Base-by-base conservation (phyloP, 2,797 vertebrate species). In the Thalassophryne amazonica region DNA sequence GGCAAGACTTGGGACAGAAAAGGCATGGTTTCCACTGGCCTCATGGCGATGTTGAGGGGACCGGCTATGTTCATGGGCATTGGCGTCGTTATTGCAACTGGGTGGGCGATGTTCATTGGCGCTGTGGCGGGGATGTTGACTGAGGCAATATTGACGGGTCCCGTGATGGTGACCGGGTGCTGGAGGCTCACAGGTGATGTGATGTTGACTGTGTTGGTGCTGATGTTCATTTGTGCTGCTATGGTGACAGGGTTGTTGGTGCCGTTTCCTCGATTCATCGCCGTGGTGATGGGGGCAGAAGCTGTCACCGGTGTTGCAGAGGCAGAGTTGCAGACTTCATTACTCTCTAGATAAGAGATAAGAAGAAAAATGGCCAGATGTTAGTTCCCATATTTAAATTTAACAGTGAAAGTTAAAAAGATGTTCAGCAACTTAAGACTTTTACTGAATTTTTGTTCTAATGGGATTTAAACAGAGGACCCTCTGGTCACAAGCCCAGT, bases 1-100 rank as follows among this genome's bases (percentile, higher is more conserved):
- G 95, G 96, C 89, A 98, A 85, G 83, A 95, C 94, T 87, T 98
- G 96, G 86, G 95, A 95, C 80, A 98, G 92, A 87, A 98, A 98
- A 82, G 94, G 90, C 91, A 92, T 92, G 83, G 88, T 91, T 21
- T 91, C 91, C 76, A 92, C 84, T 6, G 94, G 88, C 75, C 96
- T 91, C 94, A 98, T 97, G 19, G 95, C 94, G 78, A 98, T 97
- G 89, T 98, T 98, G 90, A 92, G 88, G 0, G 89, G 91, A 3
- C 89, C 90, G 4, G 93, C 90, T 86, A 98, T 86, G 66, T 94
- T 97, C 94, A 94, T 96, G 43, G 93, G 87, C 94, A 96, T 96
- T 47, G 93, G 93, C 23, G 94, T 94, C 3, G 94, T 97, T 76
- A 98, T 95, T 12, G 97, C 95, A 61, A 99, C 95, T 0, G 97